Base-by-base conservation (phyloP, 1,140 invertebrate genomes). In the Drosophila ananassae region DNA sequence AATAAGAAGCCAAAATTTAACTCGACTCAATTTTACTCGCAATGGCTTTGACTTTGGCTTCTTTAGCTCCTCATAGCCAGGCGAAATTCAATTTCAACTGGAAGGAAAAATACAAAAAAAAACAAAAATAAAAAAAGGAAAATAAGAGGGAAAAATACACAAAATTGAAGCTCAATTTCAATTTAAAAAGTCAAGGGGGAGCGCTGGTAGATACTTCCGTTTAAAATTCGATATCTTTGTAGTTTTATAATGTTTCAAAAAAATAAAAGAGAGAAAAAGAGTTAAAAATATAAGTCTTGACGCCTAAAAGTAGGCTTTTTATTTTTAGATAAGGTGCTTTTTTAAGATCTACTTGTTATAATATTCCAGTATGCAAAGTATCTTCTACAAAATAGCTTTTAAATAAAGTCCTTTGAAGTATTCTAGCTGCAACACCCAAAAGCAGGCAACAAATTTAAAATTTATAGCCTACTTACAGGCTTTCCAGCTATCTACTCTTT, bases 1-100 rank as follows among this genome's bases (percentile, higher is more conserved):
- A 52, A 52, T 32, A 32, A 21, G 63, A 67, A 67, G 34, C 59
- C 63, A 52, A n/a, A 22, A 25, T 48, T 66, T 30, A 50, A 22
- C 44, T 48, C 47, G 28, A 67, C 51, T 52, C 48, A 52, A 52
- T 64, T 44, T 24, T 64, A 17, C 17, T 17, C 0, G 17, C 17
- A 17, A 17, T 17, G 17, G 17, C 17, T 17, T 17, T 17, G 17
- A 1, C 17, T 17, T 17, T 2, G 39, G 59, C 61, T 37, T 17
- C 30, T 46, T 21, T n/a, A 32, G 37, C 61, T 30, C 41, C 17
- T 17, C 25, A 13, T 41, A 10, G 12, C 39, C 39, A 5, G 41
- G 41, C 41, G n/a, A 44, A 44, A 44, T 24, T 21, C 17, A 47
- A 47, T 47, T 47, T 47, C 21, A 2, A 2, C 8, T 44, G 21